Base-by-base conservation (phyloP, 1,140 invertebrate species). In the Eupristina koningsbergeri region DNA sequence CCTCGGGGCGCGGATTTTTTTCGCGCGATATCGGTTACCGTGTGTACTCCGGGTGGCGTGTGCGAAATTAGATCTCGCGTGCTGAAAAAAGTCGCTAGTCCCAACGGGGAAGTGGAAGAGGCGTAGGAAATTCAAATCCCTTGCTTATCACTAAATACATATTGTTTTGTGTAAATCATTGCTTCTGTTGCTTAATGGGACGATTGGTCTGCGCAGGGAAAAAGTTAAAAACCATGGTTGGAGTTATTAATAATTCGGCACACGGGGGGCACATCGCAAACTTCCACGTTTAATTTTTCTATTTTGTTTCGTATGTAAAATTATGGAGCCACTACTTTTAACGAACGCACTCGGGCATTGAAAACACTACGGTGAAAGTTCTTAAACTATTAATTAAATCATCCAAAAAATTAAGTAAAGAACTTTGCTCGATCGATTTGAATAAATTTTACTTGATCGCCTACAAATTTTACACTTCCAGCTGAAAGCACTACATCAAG, bases 11-110 rank as follows among this genome's bases (percentile, higher is more conserved):
- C 47, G 47, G 47, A 50, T 50, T 50, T 50, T 82, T 83, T 78
- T 83, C 47, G 47, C 75, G 74, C 50, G 58, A 78, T 83, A 84
- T 84, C 75, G 76, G 82, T 80, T 84, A 79, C 82, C 47, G 31
- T 29, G 73, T 50, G 69, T 63, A n/a, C n/a, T n/a, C n/a, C n/a
- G n/a, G n/a, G n/a, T 39, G 34, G 63, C 69, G 78, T 45, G 85
- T 58, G 67, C 53, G 71, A 71, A 74, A 85, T 74, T 79, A 36
- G 80, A 78, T 83, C 81, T 83, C 39, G 81, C 81, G 75, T 73
- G 81, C 61, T 69, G 36, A 58, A 45, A 53, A 80, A 71, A n/a
- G 76, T 67, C 61, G 76, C 47, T 63, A 31, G 36, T 22, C 26
- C 26, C 6, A 0, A 29, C 76, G 31, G 22, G 13, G 13, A 29